Percentiles rank a stretch among this genome's conserved stretches.
Evolutionary conservation across 1,140 invertebrate species (phyloP).

Genomic region (Sitodiplosis mosellana): DNA sequence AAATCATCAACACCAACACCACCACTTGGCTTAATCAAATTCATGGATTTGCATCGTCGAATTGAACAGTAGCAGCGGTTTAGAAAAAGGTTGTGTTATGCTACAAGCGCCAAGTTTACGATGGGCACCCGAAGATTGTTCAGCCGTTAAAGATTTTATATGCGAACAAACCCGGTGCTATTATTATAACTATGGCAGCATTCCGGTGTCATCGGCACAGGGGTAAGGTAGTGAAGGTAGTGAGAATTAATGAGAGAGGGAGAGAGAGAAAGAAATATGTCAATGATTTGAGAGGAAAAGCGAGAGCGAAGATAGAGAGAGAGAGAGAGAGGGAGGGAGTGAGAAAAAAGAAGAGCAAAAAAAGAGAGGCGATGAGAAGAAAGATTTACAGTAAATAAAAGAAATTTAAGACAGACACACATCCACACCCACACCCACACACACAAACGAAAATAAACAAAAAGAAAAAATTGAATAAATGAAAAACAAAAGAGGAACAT

Average conservation of each 20-base stretch:
- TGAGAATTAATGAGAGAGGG: slow-evolving; percentile 3
- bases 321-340: slow-evolving; percentile 2
- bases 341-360: slow-evolving; percentile 6
- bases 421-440: not conserved
- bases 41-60: not conserved
- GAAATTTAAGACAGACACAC: not conserved
- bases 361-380: slow-evolving; percentile 7
- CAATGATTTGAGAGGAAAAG: not conserved
- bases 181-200: slow-evolving; percentile 78
- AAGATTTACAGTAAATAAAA: not conserved
- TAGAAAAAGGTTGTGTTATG: slow-evolving; percentile 50
- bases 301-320: slow-evolving; percentile 2
- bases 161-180: slow-evolving; percentile 77
- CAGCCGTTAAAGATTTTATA: slow-evolving; percentile 67
- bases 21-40: not conserved
- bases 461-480: too few species aligned
- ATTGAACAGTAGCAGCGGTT: slow-evolving; percentile 33
- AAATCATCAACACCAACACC: not conserved
- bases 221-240: slow-evolving; percentile 40
- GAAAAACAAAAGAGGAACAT: too few species aligned
- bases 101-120: slow-evolving; percentile 52
- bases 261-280: slow-evolving; percentile 10
- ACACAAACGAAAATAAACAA: not conserved
- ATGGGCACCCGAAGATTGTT: slow-evolving; percentile 66
- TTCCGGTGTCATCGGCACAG: slow-evolving; percentile 70